These are phyloP conservation scores for Leontopithecus rosalia DNA, from an alignment of 2,797 vertebrate species.

Conservation along the genomic window DNA sequence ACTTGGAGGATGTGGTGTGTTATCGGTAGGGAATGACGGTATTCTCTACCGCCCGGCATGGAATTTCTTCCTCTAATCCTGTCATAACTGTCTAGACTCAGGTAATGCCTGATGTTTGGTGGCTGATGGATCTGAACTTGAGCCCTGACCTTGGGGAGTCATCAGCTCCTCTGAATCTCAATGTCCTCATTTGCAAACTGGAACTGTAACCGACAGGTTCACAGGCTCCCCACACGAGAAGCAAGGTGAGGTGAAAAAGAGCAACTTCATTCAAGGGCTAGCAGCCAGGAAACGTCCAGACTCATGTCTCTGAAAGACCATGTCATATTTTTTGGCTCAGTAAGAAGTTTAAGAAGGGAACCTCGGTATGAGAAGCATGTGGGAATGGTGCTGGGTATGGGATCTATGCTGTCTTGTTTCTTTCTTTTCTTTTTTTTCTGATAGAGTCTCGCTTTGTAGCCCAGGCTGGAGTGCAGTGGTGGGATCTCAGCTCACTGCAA, in stretches of 20 bases:
- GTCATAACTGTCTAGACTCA: background rate
- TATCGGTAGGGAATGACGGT: background rate
- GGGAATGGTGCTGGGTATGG: background rate
- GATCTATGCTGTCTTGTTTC: background rate
- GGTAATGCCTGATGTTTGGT: background rate
- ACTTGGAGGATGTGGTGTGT: background rate
- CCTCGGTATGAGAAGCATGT: background rate
- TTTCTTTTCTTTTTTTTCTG: no score
- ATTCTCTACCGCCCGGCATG: background rate
- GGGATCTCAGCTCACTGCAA: no score
- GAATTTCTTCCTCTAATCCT: background rate
- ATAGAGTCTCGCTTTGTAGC: no score
- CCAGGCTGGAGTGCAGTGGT: no score
- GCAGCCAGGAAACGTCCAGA: no score
- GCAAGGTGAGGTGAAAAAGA: background rate
- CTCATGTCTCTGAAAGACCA: no score
- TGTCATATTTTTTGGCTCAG: no score
- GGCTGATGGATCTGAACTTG: background rate
- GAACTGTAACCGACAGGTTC: background rate
- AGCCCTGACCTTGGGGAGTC: background rate
- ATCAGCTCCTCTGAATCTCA: background rate
- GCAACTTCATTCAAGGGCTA: background rate
- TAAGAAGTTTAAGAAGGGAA: background rate
- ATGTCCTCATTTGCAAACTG: background rate
- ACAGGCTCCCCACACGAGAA: background rate